Evolutionary conservation across 2,113 vertebrate genomes (phyloP).

Genomic region (Chitala chitala): DNA sequence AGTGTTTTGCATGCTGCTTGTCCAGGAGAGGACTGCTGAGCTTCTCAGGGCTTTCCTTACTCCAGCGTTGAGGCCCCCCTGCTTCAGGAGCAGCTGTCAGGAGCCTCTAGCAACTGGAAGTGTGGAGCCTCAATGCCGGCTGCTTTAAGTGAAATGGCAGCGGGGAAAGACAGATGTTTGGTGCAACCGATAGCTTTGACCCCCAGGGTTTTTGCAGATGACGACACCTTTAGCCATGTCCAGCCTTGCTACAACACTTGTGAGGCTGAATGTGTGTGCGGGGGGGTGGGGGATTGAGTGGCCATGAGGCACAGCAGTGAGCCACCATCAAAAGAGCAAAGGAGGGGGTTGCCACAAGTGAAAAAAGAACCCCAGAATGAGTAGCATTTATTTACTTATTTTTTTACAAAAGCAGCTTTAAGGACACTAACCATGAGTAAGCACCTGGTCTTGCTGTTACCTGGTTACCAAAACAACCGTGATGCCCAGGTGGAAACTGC

Average conservation of each 20-base stretch:
- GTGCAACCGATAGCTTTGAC: slow-evolving; percentile 32
- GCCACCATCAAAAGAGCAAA: slow-evolving; percentile 15
- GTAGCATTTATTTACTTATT: too few species aligned
- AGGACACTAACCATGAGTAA: background rate
- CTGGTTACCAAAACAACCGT: background rate
- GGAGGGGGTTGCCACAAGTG: slow-evolving; percentile 26
- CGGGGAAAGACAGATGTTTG: slow-evolving; percentile 33
- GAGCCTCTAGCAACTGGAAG: slow-evolving; percentile 42
- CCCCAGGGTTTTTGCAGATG: slow-evolving; percentile 12
- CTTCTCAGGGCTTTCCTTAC: background rate
- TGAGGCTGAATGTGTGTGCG: background rate
- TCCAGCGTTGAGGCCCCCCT: slow-evolving; percentile 15
- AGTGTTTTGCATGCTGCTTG: background rate
- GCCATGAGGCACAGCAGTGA: slow-evolving; percentile 24
- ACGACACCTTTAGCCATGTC: slow-evolving; percentile 6
- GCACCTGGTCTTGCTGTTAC: slow-evolving; percentile 4
- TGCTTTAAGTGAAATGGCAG: slow-evolving; percentile 44
- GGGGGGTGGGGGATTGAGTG: slow-evolving; percentile 28
- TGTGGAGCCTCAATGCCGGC: slow-evolving; percentile 31
- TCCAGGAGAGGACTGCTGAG: slow-evolving; percentile 21
- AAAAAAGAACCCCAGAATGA: slow-evolving; percentile 1
- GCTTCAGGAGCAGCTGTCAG: slow-evolving; percentile 47
- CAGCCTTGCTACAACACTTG: background rate
- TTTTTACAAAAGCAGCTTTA: too few species aligned
- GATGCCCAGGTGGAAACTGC: background rate